These are phyloP conservation scores for Drosophila leonis DNA, from an alignment of 2,888 invertebrate species.

Conservation along the genomic window DNA sequence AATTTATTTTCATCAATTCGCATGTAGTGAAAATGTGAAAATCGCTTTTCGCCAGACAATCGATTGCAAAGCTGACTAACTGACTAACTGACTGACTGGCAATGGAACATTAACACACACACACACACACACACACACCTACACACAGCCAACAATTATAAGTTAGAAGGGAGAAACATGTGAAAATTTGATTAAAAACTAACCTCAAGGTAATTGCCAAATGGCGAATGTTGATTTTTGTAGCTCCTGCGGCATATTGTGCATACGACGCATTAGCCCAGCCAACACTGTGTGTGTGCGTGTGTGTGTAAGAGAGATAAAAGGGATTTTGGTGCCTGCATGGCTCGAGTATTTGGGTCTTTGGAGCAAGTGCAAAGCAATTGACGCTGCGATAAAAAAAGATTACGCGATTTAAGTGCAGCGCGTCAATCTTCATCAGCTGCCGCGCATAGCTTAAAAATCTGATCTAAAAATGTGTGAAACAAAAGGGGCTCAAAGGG, in stretches of 20 bases:
- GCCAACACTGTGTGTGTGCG: not conserved
- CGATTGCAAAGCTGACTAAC: slow-evolving; percentile 59
- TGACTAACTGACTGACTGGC: slow-evolving; percentile 12
- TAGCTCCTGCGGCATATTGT: slow-evolving; percentile 32
- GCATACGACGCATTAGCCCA: slow-evolving; percentile 33
- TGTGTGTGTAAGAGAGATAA: not conserved
- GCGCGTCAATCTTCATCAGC: slow-evolving; percentile 72
- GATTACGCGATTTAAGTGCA: slow-evolving; percentile 67
- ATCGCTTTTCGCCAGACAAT: slow-evolving; percentile 75
- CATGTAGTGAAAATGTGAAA: slow-evolving; percentile 62
- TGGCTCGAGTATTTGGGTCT: slow-evolving; percentile 76
- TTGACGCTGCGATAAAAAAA: slow-evolving; percentile 65
- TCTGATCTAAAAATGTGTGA: slow-evolving; percentile 11
- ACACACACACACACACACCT: slow-evolving; percentile 27
- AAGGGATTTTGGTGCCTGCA: slow-evolving; percentile 3
- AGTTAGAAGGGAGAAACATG: slow-evolving; percentile 47
- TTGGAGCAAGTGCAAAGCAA: slow-evolving; percentile 85
- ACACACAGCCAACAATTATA: slow-evolving; percentile 44
- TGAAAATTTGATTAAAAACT: slow-evolving; percentile 76
- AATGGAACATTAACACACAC: slow-evolving; percentile 16
- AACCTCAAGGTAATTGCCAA: slow-evolving; percentile 68
- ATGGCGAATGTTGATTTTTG: slow-evolving; percentile 29
- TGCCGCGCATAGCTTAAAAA: slow-evolving; percentile 6
- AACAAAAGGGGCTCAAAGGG: not conserved
- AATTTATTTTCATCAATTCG: slow-evolving; percentile 78